Conservation (phyloP, 2,888 invertebrate species). For the Spilosoma lubricipeda region DNA sequence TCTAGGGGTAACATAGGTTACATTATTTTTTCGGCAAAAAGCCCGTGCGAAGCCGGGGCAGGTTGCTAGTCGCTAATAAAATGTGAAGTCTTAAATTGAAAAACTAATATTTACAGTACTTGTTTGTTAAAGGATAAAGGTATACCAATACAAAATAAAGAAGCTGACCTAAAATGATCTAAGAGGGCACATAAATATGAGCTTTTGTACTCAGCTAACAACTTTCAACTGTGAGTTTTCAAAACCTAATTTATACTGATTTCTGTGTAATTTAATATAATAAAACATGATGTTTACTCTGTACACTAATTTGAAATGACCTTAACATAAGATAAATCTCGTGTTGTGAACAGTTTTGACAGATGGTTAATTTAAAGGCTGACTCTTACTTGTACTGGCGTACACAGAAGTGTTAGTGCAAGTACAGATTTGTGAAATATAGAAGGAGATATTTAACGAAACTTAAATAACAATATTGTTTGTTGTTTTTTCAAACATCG, state of each 20-base stretch:
- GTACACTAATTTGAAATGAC: constrained; percentile 64
- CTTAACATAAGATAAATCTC: constrained; percentile 69
- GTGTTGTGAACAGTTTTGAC: constrained; percentile 74
- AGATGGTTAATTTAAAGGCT: constrained; percentile 60
- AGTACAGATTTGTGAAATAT: neutral
- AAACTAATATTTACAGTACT: no score
- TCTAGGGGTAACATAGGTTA: no score
- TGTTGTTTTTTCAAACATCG: neutral
- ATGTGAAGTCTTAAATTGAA: no score
- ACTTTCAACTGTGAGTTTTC: neutral
- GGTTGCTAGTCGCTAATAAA: no score
- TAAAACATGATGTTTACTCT: constrained; percentile 63
- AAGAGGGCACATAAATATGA: neutral
- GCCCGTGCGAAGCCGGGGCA: no score
- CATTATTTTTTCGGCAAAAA: no score
- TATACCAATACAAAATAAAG: no score
- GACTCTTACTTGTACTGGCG: constrained; percentile 41
- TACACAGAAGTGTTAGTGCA: constrained; percentile 10
- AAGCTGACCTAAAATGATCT: no score
- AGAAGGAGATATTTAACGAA: neutral
- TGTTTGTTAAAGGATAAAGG: no score
- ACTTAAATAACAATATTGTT: neutral
- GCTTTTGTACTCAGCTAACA: neutral
- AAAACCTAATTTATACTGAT: neutral
- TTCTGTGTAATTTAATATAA: constrained; percentile 18